These are phyloP conservation scores for Fulmarus glacialis DNA, from an alignment of 2,113 vertebrate genomes.

Conservation along the genomic window DNA sequence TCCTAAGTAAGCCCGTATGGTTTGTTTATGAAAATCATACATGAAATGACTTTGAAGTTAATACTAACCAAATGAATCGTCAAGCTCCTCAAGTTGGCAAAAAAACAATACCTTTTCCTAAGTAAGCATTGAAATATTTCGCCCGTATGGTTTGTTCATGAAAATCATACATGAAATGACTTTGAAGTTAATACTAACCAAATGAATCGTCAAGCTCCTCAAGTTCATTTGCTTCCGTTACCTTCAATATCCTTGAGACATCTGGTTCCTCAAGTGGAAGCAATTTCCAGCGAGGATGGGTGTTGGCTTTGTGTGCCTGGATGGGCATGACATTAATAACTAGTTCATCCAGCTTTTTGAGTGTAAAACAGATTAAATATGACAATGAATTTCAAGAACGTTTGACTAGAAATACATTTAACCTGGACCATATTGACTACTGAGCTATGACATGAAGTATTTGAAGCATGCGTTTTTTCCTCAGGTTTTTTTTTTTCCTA, in stretches of 20 bases:
- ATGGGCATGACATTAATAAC: background rate
- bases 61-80: conserved; percentile 75
- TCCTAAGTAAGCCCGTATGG: background rate
- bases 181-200: conserved; percentile 65
- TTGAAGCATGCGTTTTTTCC: background rate
- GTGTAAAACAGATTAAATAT: background rate
- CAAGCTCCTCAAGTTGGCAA: conserved; percentile 48
- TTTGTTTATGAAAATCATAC: background rate
- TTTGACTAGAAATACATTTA: background rate
- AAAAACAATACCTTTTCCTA: background rate
- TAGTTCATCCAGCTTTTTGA: background rate
- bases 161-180: background rate
- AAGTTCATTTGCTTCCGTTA: conserved; percentile 16
- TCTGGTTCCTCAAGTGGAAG: conserved; percentile 19
- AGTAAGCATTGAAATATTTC: background rate
- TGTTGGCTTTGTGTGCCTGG: background rate
- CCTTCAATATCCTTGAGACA: conserved; percentile 57
- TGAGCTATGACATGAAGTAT: background rate
- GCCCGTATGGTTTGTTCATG: background rate
- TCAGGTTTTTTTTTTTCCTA: background rate
- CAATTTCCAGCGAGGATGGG: background rate
- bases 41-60: background rate
- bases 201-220: conserved; percentile 69
- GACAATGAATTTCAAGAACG: background rate
- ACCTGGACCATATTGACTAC: background rate